Percentiles rank a stretch among this genome's conserved stretches.
Conservation (phyloP, 2,797 vertebrate species). For the Oophaga sylvatica region DNA sequence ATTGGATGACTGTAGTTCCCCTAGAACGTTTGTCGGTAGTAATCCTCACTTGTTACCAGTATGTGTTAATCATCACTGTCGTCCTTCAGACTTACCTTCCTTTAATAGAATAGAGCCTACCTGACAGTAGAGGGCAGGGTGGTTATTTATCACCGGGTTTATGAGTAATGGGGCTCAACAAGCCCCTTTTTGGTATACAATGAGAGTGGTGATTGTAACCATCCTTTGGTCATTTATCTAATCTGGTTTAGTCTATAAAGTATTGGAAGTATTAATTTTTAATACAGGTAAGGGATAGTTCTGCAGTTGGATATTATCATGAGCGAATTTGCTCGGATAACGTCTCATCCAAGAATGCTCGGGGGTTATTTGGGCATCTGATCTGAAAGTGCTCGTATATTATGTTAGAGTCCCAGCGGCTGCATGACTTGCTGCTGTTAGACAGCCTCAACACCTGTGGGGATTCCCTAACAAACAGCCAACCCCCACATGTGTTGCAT, state of each 20-base stretch:
- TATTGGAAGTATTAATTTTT: neutral
- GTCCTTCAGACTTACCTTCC: neutral
- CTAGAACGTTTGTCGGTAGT: constrained; percentile 61
- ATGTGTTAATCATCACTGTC: neutral
- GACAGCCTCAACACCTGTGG: too few relatives aligned
- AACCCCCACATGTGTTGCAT: too few relatives aligned
- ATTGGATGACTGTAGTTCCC: constrained; percentile 75
- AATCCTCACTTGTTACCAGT: constrained; percentile 8
- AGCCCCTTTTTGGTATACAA: neutral
- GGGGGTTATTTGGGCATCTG: too few relatives aligned
- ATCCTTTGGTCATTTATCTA: neutral
- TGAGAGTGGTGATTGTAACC: neutral
- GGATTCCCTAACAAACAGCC: too few relatives aligned
- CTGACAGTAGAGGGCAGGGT: constrained; percentile 31
- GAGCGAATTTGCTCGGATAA: too few relatives aligned
- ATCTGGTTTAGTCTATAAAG: neutral
- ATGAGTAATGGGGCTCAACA: neutral
- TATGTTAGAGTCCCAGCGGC: too few relatives aligned
- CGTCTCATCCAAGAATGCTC: too few relatives aligned
- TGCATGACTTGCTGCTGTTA: too few relatives aligned
- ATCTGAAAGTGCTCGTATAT: too few relatives aligned
- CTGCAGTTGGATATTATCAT: neutral
- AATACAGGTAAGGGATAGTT: neutral
- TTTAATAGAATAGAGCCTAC: neutral
- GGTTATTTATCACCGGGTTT: neutral